Evolutionary conservation across 2,888 invertebrate species (phyloP), one percentile per base, ranked within the genome.

Genomic region (Habroteleia sp.): DNA sequence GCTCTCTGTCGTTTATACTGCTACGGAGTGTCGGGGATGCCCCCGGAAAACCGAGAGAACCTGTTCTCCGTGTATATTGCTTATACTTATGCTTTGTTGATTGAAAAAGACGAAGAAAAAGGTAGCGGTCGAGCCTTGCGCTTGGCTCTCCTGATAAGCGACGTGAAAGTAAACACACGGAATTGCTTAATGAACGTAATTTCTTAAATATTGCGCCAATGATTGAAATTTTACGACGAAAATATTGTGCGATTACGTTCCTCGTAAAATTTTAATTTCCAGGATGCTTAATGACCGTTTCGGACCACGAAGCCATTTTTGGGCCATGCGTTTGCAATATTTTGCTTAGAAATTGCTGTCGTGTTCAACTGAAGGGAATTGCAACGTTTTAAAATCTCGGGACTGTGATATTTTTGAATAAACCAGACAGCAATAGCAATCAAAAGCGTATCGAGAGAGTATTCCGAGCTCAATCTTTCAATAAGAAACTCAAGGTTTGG

Each of bases 31-130:
- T 69, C 73, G 69, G 54, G 44, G 74, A 76, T 82, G 78, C 76
- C 79, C 77, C 81, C 85, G 83, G 84, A 85, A 85, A 84, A 81
- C 82, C 77, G 37, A 37, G 78, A 79, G 80, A 85, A 85, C 83
- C 84, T 83, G 84, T 84, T 84, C 77, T 78, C 46, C 66, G 44
- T 29, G 42, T 73, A 60, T 73, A 76, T 58, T 37, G 58, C 44
- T 50, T 66, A 73, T 73, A 73, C 62, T 74, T 74, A 74, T 62
- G 46, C 66, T 66, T 74, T 74, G 74, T 74, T 68, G 62, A 74
- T 74, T 66, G 68, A 60, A 66, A 66, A 54, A 62, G 52, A 52
- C 35, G 52, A 62, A 27, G 35, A 74, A 73, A 73, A 48, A 37
- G 54, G 11, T 20, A 8, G 4, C 16, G 25, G 25, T 31, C 8